Base-by-base conservation (phyloP, 1,140 invertebrate species). In the Apis laboriosa region DNA sequence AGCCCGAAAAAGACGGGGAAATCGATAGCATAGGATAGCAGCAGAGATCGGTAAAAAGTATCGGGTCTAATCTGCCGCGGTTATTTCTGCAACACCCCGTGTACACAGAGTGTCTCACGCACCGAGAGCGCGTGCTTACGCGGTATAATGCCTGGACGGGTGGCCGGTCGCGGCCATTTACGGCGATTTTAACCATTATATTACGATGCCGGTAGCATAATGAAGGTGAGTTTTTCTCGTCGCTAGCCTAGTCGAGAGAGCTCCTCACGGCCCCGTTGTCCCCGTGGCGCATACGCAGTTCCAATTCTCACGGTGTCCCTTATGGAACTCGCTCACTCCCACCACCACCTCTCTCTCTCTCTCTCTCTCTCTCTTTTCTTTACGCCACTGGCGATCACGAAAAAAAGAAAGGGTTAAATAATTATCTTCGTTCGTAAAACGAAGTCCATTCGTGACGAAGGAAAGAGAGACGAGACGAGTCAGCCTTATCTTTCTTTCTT, bases 281-380 rank as follows among this genome's bases (percentile, higher is more conserved):
- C 80, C 77, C 79, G 83, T 84, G 72, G 82, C 86, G 76, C 84
- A 86, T 81, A 84, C 86, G 84, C 83, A 90, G 89, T 91, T 91
- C 90, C 89, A 91, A 91, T 91, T 91, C 90, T 91, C 90, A 91
- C 90, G 90, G 90, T 91, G 82, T 90, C 88, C 85, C 86, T 88
- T 91, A 90, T 87, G 90, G 90, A 85, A 84, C 88, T 77, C 84
- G 85, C 88, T 66, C 63, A 86, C 87, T 89, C 87, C 87, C 84
- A 86, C 84, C 17, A 53, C 84, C n/a, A 56, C 81, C 80, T 64
- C 61, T 56, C 63, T 72, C 73, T 74, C 60, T 43, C 53, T 73
- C 55, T 58, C 19, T 53, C 15, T n/a, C 61, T 28, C 51, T 19
- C 9, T 60, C 58, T 58, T 11, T 51, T 15, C 13, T 56, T 9